These are phyloP conservation scores for Wasmannia auropunctata DNA, from an alignment of 1,140 invertebrate genomes.

Conservation along the genomic window DNA sequence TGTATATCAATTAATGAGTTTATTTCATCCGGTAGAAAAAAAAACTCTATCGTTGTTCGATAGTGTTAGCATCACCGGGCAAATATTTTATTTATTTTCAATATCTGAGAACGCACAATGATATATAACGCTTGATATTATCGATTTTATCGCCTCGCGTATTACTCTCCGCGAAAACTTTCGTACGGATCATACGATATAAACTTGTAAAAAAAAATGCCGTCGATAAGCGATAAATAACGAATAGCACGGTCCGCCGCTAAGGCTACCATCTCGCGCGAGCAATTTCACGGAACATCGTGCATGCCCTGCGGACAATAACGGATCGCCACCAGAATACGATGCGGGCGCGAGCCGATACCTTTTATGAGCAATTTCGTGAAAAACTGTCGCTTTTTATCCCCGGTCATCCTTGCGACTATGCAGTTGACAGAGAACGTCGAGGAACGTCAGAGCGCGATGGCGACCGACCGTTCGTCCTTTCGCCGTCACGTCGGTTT, in stretches of 20 bases:
- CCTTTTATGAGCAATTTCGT: constrained; percentile 45
- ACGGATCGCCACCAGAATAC: neutral
- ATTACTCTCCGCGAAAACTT: neutral
- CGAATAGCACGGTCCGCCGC: neutral
- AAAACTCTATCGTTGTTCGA: neutral
- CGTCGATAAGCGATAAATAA: constrained; percentile 16
- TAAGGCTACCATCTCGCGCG: constrained; percentile 3
- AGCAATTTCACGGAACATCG: constrained; percentile 41
- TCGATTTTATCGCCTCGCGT: neutral
- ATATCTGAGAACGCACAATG: neutral
- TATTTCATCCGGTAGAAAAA: neutral
- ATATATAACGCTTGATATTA: neutral
- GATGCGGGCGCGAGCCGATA: neutral
- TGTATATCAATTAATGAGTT: neutral
- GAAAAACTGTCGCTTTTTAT: constrained; percentile 37
- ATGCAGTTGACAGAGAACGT: neutral
- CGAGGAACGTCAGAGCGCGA: neutral
- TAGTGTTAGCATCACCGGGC: neutral
- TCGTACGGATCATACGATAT: neutral
- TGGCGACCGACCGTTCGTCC: neutral
- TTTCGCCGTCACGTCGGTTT: neutral
- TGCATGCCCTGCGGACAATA: constrained; percentile 11
- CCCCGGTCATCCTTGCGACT: neutral
- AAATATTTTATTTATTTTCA: neutral
- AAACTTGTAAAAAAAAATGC: neutral